A percentile compares a stretch with the other conserved stretches of the same genome.
Conservation (phyloP, 2,888 invertebrate species). For the Phortica magna region DNA sequence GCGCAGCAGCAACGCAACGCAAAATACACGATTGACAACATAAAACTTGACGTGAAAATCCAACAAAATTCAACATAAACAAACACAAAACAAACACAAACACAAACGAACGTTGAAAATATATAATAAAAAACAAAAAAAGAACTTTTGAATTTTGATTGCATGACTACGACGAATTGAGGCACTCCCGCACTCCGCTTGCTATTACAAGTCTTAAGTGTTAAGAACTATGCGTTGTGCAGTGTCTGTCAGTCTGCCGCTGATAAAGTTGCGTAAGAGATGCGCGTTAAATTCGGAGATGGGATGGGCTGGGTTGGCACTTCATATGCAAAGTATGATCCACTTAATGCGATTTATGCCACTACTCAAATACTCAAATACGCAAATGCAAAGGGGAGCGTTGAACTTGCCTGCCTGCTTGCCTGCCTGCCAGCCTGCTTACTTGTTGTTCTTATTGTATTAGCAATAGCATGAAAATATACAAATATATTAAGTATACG, state of each 20-base stretch:
- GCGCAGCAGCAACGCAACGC: constrained; percentile 42
- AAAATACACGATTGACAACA: constrained; percentile 68
- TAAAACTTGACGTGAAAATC: constrained; percentile 44
- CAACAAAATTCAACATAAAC: constrained; percentile 14
- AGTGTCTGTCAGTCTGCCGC: constrained; percentile 24
- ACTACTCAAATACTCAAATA: constrained; percentile 41
- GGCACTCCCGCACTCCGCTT: not conserved
- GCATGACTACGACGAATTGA: constrained; percentile 23
- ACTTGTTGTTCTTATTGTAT: constrained; percentile 10
- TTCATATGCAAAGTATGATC: constrained; percentile 74
- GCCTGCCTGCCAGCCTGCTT: not conserved
- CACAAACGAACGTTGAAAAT: constrained; percentile 22
- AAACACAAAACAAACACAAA: constrained; percentile 1
- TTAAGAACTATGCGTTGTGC: constrained; percentile 33
- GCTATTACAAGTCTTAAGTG: not conserved
- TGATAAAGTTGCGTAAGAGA: constrained; percentile 19
- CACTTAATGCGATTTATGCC: constrained; percentile 72
- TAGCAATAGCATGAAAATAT: constrained; percentile 45
- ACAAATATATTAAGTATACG: constrained; percentile 58
- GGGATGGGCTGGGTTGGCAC: constrained; percentile 42
- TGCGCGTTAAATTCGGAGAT: constrained; percentile 10
- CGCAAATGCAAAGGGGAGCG: not conserved
- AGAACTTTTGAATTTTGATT: constrained; percentile 73
- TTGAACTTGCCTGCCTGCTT: not conserved
- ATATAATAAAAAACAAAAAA: constrained; percentile 53